Evolutionary conservation across 2,888 invertebrate genomes (phyloP).

Genomic region (Torymus tubicola): DNA sequence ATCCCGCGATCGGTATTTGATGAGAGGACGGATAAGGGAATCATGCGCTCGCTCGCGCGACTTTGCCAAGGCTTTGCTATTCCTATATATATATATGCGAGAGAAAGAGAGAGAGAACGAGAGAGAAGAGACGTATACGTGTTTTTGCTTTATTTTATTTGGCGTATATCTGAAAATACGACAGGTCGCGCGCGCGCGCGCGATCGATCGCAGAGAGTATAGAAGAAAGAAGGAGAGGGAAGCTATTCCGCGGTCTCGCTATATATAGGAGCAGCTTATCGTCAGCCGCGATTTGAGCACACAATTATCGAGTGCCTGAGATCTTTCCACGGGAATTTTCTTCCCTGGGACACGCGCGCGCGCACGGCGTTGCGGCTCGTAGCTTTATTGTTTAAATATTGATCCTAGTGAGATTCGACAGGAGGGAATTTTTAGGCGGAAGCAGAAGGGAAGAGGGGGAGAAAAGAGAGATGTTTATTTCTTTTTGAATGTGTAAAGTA

Average conservation of each 20-base stretch:
- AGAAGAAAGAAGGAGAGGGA: background rate
- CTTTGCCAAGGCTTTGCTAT: constrained; percentile 37
- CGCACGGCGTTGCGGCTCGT: background rate
- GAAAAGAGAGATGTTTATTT: too few species aligned
- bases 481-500: too few species aligned
- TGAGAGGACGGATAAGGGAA: constrained; percentile 56
- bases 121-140: too few species aligned
- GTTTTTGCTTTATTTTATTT: constrained; percentile 30
- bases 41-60: constrained; percentile 37
- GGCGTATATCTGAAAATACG: constrained; percentile 47
- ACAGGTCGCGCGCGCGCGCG: constrained; percentile 49
- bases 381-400: constrained; percentile 35
- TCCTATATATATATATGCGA: constrained; percentile 11
- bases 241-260: constrained; percentile 18
- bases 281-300: constrained; percentile 36
- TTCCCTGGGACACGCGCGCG: background rate
- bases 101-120: too few species aligned
- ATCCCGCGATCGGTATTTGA: constrained; percentile 59
- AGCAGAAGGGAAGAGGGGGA: too few species aligned
- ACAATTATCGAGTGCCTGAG: constrained; percentile 43
- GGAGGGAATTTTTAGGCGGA: too few species aligned
- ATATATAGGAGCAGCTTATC: constrained; percentile 40
- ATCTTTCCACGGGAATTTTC: constrained; percentile 28
- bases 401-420: constrained; percentile 1
- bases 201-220: constrained; percentile 17